A percentile compares a stretch with the other conserved stretches of the same genome.
Conservation (phyloP, 2,888 invertebrate species). For the Cephus sareptanus region DNA sequence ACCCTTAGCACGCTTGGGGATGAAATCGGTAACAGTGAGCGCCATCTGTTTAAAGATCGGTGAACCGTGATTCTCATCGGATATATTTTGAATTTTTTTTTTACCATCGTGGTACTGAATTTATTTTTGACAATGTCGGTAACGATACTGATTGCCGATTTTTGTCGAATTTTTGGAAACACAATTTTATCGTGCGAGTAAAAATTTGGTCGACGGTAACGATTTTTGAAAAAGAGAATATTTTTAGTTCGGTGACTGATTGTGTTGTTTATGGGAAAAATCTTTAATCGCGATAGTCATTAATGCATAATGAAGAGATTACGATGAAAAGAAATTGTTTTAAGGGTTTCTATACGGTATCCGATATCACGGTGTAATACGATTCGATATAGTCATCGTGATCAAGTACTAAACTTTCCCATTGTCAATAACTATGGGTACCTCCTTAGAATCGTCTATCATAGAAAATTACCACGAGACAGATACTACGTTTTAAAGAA, state of each 20-base stretch:
- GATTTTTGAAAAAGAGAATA: background rate
- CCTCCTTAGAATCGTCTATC: background rate
- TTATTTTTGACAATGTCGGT: background rate
- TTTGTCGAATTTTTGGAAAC: background rate
- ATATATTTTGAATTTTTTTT: background rate
- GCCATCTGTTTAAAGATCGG: background rate
- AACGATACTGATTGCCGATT: background rate
- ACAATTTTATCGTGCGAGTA: background rate
- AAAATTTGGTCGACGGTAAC: background rate
- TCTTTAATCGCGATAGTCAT: background rate
- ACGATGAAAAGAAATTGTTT: background rate
- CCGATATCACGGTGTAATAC: background rate
- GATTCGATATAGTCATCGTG: background rate
- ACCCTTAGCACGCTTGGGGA: background rate
- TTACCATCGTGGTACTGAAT: background rate
- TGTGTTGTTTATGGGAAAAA: background rate
- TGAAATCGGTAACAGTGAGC: background rate
- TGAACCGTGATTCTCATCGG: background rate
- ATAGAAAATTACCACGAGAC: background rate
- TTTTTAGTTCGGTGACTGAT: background rate
- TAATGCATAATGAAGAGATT: background rate
- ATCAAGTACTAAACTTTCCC: background rate
- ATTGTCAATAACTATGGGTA: background rate
- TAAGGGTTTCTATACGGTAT: background rate
- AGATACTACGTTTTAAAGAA: background rate